These are phyloP conservation scores for Trissolcus japonicus DNA, from an alignment of 2,888 invertebrate species.

Conservation along the genomic window DNA sequence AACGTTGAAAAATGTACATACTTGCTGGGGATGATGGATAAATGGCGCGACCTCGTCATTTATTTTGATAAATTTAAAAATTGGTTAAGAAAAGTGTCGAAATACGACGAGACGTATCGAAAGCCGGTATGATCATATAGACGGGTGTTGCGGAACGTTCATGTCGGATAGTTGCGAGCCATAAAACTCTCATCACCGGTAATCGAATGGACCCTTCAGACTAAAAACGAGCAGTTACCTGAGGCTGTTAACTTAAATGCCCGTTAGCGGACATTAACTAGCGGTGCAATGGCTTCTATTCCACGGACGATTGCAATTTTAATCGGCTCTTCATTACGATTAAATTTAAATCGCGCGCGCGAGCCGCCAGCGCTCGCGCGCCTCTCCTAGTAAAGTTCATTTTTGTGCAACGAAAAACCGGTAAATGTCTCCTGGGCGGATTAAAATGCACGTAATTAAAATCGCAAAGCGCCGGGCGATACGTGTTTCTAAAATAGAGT, in stretches of 20 bases:
- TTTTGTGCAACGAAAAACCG: slow-evolving; percentile 61
- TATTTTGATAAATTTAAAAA: too few species aligned
- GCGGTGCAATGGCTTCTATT: slow-evolving; percentile 64
- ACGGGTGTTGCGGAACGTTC: slow-evolving; percentile 29
- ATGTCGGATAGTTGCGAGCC: slow-evolving; percentile 65
- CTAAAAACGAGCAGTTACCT: slow-evolving; percentile 75
- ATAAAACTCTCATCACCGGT: slow-evolving; percentile 71
- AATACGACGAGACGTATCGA: too few species aligned
- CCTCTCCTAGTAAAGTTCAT: slow-evolving; percentile 67
- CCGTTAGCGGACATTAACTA: slow-evolving; percentile 75
- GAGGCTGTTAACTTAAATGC: slow-evolving; percentile 75
- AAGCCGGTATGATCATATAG: too few species aligned
- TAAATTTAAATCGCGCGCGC: slow-evolving; percentile 73
- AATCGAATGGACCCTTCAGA: slow-evolving; percentile 75
- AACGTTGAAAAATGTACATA: too few species aligned
- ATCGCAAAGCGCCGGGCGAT: slow-evolving; percentile 66
- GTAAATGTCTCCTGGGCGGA: slow-evolving; percentile 67
- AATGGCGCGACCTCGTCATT: too few species aligned
- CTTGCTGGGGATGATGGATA: too few species aligned
- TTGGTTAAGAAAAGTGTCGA: too few species aligned
- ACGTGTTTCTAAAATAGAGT: slow-evolving; percentile 68
- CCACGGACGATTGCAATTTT: slow-evolving; percentile 73
- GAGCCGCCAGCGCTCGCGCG: slow-evolving; percentile 21
- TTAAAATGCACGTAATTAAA: slow-evolving; percentile 72
- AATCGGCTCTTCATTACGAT: slow-evolving; percentile 75